These are phyloP conservation scores for Schizaphis graminum DNA, from an alignment of 2,888 invertebrate genomes.

Conservation along the genomic window DNA sequence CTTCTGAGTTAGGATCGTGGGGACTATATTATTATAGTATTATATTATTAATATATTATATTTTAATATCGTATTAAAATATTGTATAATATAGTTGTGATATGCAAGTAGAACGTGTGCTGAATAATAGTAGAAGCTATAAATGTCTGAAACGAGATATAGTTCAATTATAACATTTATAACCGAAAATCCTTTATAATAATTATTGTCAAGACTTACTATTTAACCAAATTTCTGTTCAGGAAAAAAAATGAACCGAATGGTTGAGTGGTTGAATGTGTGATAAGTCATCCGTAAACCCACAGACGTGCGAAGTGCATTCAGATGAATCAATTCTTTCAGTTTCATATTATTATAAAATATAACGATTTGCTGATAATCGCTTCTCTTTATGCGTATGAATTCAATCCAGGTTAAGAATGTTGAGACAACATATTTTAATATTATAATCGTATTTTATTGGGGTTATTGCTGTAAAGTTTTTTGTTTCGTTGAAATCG, in stretches of 20 bases:
- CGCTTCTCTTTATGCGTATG: neutral
- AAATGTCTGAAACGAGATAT: neutral
- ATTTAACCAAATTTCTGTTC: neutral
- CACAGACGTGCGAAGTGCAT: neutral
- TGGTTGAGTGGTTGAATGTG: neutral
- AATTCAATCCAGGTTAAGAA: neutral
- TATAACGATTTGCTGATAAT: neutral
- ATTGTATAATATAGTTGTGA: neutral
- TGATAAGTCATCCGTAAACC: conserved; percentile 10
- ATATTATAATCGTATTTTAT: neutral
- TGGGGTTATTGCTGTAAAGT: neutral
- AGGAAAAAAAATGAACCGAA: conserved; percentile 1
- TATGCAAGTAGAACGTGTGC: neutral
- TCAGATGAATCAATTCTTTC: conserved; percentile 5
- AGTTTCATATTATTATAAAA: neutral
- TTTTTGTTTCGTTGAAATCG: neutral
- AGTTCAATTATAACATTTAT: neutral
- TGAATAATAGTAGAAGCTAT: neutral
- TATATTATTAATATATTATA: too few relatives aligned
- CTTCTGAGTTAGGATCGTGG: neutral
- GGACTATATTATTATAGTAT: neutral
- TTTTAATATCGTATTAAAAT: neutral
- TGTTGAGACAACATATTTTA: neutral
- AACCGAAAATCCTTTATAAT: neutral
- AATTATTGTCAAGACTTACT: neutral